A percentile compares a stretch with the other conserved stretches of the same genome.
Evolutionary conservation across 2,797 vertebrate genomes (phyloP).

Genomic region (Lindbergichthys nudifrons): DNA sequence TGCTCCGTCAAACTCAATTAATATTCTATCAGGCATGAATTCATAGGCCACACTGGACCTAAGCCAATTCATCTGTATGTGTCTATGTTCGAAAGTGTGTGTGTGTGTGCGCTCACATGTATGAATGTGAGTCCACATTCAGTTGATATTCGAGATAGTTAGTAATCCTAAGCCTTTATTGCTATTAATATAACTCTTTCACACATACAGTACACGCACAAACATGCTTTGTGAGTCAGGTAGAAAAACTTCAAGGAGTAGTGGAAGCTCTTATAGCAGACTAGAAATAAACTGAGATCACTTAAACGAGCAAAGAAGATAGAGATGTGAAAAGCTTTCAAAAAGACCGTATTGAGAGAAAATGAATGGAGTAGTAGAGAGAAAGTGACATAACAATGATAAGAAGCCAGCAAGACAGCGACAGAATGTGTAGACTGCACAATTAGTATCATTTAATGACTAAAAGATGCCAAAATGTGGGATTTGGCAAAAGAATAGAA

Average conservation of each 20-base stretch:
- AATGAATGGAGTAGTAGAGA: conserved; percentile 15
- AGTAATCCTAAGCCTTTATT: conserved; percentile 35
- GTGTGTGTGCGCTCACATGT: conserved; percentile 18
- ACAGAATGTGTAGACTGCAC: conserved; percentile 21
- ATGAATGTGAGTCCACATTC: conserved; percentile 20
- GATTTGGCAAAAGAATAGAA: conserved; percentile 45
- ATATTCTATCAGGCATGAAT: conserved; percentile 81
- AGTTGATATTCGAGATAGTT: conserved; percentile 33
- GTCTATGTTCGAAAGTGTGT: conserved; percentile 12
- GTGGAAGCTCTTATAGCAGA: conserved; percentile 20
- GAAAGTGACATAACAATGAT: conserved; percentile 19
- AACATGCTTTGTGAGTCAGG: conserved; percentile 34
- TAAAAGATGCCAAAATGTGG: conserved; percentile 44
- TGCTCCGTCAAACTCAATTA: conserved; percentile 85
- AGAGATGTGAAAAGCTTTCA: conserved; percentile 14
- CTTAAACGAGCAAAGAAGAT: conserved; percentile 13
- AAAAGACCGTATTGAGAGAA: conserved; percentile 11
- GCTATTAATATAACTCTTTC: conserved; percentile 22
- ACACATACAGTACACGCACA: conserved; percentile 4
- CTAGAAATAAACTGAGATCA: conserved; percentile 23
- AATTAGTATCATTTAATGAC: conserved; percentile 38
- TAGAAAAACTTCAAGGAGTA: conserved; percentile 49
- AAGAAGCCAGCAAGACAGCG: conserved; percentile 8
- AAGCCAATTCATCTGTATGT: conserved; percentile 55
- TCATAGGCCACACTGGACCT: conserved; percentile 75